These are phyloP conservation scores for Andrena bucephala DNA, from an alignment of 2,888 invertebrate genomes.

Conservation along the genomic window DNA sequence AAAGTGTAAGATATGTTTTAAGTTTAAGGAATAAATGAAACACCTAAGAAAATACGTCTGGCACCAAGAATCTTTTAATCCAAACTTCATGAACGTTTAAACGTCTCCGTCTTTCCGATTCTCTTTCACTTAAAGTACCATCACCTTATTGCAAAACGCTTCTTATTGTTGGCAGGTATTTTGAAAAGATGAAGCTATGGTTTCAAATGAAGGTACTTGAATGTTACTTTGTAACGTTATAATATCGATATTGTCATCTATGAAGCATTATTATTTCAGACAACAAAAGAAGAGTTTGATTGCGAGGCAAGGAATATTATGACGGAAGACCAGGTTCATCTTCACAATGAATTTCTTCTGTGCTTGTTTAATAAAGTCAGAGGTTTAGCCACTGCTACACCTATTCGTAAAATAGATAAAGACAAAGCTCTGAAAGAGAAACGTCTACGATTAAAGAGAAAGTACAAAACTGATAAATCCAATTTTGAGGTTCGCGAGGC, in stretches of 20 bases:
- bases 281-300: conserved; percentile 94
- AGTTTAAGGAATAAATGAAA: conserved; percentile 9
- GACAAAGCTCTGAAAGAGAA: conserved; percentile 82
- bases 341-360: conserved; percentile 94
- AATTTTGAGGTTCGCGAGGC: conserved; percentile 84
- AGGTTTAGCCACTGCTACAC: conserved; percentile 82
- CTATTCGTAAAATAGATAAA: conserved; percentile 85
- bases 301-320: conserved; percentile 91
- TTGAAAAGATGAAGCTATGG: conserved; percentile 91
- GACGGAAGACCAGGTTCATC: conserved; percentile 90
- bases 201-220: conserved; percentile 86
- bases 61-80: neutral
- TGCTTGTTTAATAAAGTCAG: conserved; percentile 92
- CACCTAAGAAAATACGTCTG: neutral
- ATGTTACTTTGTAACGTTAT: conserved; percentile 19
- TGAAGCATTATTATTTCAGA: conserved; percentile 85
- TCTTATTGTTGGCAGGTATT: conserved; percentile 85
- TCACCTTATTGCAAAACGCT: neutral
- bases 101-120: neutral
- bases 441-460: conserved; percentile 83
- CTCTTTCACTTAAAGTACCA: neutral
- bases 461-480: conserved; percentile 84
- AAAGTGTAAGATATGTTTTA: conserved; percentile 84
- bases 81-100: neutral
- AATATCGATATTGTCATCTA: neutral